Base-by-base conservation (phyloP, 2,113 vertebrate species). In the Myotis yumanensis region DNA sequence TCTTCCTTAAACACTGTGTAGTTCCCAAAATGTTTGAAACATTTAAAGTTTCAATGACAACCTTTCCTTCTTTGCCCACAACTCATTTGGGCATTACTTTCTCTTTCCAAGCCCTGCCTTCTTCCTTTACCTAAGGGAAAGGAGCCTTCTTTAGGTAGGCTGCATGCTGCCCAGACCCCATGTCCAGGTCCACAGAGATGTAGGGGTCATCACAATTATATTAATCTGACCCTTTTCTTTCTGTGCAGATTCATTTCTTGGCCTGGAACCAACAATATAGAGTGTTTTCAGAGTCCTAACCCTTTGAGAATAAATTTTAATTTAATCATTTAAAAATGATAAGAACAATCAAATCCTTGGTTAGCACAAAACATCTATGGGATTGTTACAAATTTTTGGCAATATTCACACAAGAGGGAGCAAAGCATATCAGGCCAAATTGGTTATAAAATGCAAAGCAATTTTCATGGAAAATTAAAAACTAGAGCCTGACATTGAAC, bases 401-500 rank as follows among this genome's bases (percentile, higher is more conserved):
- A 96, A 96, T 98, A 97, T 96, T 97, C 97, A 97, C 97, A 98
- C 97, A 98, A 97, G 94, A 97, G 28, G 79, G 97, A 98, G 77
- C 89, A 97, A 96, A 96, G 95, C 95, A 95, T 96, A 48, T 97
- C 94, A 97, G 97, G 92, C 96, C 95, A 97, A 94, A 96, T 96
- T 97, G 90, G 96, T 98, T 97, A 98, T 97, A 98, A 98, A 98
- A 98, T 97, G 97, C 98, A 98, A 98, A 98, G 97, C 94, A 98
- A 98, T 98, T 98, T 98, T 98, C 97, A 97, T 96, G 93, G 97
- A 98, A 98, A 98, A 98, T 98, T 98, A 98, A 98, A 97, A 98
- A 97, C 52, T 95, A 96, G 92, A 97, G 97, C 94, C 90, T 97
- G 94, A 97, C 95, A 98, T 94, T 97, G 96, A 96, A 95, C 76